Conservation (phyloP, 2,888 invertebrate genomes). For the Mongoloraphidia duomilia region DNA sequence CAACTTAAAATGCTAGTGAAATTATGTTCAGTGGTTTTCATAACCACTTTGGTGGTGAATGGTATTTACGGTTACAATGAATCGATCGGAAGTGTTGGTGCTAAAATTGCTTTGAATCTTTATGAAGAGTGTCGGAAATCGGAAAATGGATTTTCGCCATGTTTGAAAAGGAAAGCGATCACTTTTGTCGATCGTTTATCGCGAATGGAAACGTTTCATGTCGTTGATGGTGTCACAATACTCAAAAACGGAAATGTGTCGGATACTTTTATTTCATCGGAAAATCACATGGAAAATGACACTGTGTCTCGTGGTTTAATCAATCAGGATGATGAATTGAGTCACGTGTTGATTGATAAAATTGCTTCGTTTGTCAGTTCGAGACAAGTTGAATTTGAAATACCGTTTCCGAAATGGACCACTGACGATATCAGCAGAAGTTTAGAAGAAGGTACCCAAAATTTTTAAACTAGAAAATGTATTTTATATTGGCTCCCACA, state of each 20-base stretch:
- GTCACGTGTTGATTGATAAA: conserved; percentile 56
- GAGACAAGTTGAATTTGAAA: conserved; percentile 47
- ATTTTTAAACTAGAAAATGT: too few relatives aligned
- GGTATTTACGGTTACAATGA: too few relatives aligned
- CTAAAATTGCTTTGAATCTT: conserved; percentile 50
- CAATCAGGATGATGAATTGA: conserved; percentile 51
- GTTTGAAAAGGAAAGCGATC: conserved; percentile 69
- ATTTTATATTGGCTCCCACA: too few relatives aligned
- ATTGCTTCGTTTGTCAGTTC: conserved; percentile 57
- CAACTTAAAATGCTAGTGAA: too few relatives aligned
- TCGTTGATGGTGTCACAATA: conserved; percentile 53
- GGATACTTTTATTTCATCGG: conserved; percentile 32
- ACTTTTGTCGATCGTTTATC: conserved; percentile 63
- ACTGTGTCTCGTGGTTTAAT: conserved; percentile 48
- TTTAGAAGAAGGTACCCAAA: conserved; percentile 55
- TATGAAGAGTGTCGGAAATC: conserved; percentile 65
- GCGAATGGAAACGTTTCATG: conserved; percentile 46
- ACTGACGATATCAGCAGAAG: conserved; percentile 52
- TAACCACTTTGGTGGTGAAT: too few relatives aligned
- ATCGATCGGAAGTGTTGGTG: conserved; percentile 35
- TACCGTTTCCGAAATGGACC: conserved; percentile 58
- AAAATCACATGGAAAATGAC: conserved; percentile 51
- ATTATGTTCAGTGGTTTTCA: too few relatives aligned
- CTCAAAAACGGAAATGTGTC: conserved; percentile 35
- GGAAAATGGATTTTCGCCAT: conserved; percentile 45